Conservation (phyloP, 1,140 invertebrate genomes). For the Drosophila takahashii region DNA sequence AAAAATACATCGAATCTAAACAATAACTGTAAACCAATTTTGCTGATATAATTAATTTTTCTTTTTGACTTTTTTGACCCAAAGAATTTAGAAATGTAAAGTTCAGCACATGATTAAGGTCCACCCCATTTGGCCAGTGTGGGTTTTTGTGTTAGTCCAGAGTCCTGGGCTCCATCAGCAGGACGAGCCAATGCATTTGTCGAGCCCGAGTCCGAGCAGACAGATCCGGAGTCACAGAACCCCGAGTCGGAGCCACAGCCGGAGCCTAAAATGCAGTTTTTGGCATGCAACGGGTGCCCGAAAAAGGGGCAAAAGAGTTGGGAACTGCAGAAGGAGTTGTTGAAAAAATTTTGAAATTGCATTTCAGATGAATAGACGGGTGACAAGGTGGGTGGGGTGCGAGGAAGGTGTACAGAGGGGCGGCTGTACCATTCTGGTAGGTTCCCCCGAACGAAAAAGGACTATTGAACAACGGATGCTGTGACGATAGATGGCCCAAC, state of each 20-base stretch:
- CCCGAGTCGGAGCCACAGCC: conserved; percentile 30
- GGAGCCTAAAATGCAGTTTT: conserved; percentile 80
- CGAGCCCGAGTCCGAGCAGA: conserved; percentile 36
- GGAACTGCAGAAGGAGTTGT: conserved; percentile 64
- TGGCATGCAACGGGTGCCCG: conserved; percentile 51
- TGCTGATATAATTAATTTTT: too few species aligned
- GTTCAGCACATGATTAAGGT: background rate
- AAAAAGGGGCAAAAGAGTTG: background rate
- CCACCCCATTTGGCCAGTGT: conserved; percentile 5
- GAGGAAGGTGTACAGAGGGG: conserved; percentile 5
- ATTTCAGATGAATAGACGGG: conserved; percentile 78
- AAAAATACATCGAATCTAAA: too few species aligned
- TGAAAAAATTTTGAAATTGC: conserved; percentile 80
- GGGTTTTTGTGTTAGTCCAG: conserved; percentile 15
- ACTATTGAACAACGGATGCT: conserved; percentile 75
- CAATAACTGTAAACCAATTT: too few species aligned
- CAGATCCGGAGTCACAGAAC: conserved; percentile 21
- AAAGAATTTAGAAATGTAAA: too few species aligned
- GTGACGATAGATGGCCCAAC: conserved; percentile 68
- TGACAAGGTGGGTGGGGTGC: background rate
- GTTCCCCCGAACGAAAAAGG: conserved; percentile 56
- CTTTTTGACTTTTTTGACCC: too few species aligned
- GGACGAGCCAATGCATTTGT: conserved; percentile 56
- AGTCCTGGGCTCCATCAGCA: conserved; percentile 32
- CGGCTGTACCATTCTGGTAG: conserved; percentile 21